A percentile compares a stretch with the other conserved stretches of the same genome.
phyloP scores from a whole-genome alignment of 2,113 vertebrate genomes.

The Hiodon tergisus region DNA sequence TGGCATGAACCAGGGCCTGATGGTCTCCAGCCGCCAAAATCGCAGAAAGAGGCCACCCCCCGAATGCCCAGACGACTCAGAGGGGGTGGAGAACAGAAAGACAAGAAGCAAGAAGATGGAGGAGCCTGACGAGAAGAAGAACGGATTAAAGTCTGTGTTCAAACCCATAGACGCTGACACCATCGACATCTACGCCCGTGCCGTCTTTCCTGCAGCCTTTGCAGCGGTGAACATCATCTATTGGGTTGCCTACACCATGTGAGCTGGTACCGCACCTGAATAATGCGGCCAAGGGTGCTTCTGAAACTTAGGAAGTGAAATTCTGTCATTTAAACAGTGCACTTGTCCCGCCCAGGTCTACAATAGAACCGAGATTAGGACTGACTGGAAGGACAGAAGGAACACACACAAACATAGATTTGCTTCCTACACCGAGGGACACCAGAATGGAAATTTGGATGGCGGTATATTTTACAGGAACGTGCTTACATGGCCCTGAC shows the following conservation, averaged over 20 bases:
- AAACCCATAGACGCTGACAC: slow-evolving; percentile 93
- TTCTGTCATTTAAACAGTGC: neutral
- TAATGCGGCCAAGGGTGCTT: neutral
- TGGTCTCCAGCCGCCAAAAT: slow-evolving; percentile 71
- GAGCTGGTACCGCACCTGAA: slow-evolving; percentile 31
- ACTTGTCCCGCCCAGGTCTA: neutral
- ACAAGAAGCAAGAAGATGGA: slow-evolving; percentile 48
- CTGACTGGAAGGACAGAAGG: neutral
- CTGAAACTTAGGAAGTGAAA: neutral
- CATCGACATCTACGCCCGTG: slow-evolving; percentile 90
- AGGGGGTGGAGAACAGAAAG: slow-evolving; percentile 62
- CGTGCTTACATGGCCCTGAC: neutral
- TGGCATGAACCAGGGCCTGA: slow-evolving; percentile 81
- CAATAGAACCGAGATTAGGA: neutral
- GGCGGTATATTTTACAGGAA: neutral
- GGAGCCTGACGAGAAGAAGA: slow-evolving; percentile 60
- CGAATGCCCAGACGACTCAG: slow-evolving; percentile 61
- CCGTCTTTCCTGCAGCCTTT: slow-evolving; percentile 90
- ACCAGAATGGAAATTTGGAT: neutral
- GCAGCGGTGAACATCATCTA: slow-evolving; percentile 94
- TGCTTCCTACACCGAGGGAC: neutral
- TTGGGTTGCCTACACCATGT: slow-evolving; percentile 95
- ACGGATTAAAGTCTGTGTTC: slow-evolving; percentile 76
- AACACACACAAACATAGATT: neutral
- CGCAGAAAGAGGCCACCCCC: slow-evolving; percentile 53